phyloP scores from a whole-genome alignment of 1,140 invertebrate species.

The Procambarus clarkii region DNA sequence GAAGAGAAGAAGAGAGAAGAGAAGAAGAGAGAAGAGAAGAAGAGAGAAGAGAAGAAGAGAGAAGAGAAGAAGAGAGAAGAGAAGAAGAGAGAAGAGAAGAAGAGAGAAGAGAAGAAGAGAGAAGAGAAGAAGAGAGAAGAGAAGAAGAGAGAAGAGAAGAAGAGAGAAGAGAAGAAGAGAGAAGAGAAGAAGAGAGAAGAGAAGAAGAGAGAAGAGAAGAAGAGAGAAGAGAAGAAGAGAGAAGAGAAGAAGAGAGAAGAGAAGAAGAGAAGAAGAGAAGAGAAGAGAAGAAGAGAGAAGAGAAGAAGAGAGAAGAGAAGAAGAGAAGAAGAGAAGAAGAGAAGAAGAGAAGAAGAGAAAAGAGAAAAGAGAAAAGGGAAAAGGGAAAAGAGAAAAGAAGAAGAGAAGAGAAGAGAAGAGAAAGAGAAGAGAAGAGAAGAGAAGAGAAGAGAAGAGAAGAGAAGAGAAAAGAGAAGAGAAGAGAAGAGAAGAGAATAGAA shows the following conservation, averaged over 20 bases:
- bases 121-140: neutral
- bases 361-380: neutral
- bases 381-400: slow-evolving; percentile 4
- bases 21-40: neutral
- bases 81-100: neutral
- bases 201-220: neutral
- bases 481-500: neutral
- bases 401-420: too few species aligned
- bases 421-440: too few species aligned
- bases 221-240: neutral
- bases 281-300: neutral
- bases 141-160: neutral
- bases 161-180: neutral
- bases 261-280: neutral
- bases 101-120: neutral
- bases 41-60: neutral
- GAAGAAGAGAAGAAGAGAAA: neutral
- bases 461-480: too few species aligned
- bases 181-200: neutral
- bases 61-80: neutral
- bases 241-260: neutral
- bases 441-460: too few species aligned
- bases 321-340: neutral
- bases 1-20: neutral
- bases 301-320: neutral